A percentile compares a stretch with the other conserved stretches of the same genome.
These are phyloP conservation scores for Trematomus loennbergii DNA, from an alignment of 2,113 vertebrate species.

Conservation along the genomic window DNA sequence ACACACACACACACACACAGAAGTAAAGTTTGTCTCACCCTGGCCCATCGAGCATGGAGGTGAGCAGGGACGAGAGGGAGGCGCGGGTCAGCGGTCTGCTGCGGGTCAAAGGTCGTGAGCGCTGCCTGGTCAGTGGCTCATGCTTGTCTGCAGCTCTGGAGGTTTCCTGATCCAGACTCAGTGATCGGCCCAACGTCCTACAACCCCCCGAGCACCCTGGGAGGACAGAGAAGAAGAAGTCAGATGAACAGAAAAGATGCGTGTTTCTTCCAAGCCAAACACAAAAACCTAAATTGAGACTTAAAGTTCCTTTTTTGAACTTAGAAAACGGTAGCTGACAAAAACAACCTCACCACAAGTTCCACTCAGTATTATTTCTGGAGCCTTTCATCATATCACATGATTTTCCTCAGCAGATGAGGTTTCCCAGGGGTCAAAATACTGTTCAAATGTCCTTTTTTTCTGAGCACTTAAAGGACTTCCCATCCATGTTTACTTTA, in stretches of 20 bases:
- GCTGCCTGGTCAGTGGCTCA: constrained; percentile 56
- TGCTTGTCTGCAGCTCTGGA: constrained; percentile 62
- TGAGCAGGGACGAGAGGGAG: constrained; percentile 71
- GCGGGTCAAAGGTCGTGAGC: constrained; percentile 70
- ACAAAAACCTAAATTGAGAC: neutral
- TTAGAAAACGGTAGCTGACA: neutral
- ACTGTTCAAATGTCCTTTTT: neutral
- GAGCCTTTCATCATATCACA: neutral
- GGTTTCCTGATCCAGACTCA: constrained; percentile 63
- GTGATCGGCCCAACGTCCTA: constrained; percentile 43
- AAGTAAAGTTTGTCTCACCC: constrained; percentile 74
- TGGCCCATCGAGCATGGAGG: constrained; percentile 71
- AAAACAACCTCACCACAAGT: neutral
- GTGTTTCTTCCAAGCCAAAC: neutral
- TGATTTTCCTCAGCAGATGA: neutral
- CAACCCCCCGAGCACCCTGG: constrained; percentile 65
- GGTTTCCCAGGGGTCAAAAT: neutral
- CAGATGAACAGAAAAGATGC: neutral
- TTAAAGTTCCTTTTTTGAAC: neutral
- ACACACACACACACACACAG: neutral
- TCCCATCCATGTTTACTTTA: neutral
- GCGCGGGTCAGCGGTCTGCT: constrained; percentile 78
- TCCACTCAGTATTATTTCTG: neutral
- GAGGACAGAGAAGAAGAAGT: constrained; percentile 39
- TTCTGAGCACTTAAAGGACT: neutral